Evolutionary conservation across 1,140 invertebrate genomes (phyloP).

Genomic region (Lutraria rhynchaena): DNA sequence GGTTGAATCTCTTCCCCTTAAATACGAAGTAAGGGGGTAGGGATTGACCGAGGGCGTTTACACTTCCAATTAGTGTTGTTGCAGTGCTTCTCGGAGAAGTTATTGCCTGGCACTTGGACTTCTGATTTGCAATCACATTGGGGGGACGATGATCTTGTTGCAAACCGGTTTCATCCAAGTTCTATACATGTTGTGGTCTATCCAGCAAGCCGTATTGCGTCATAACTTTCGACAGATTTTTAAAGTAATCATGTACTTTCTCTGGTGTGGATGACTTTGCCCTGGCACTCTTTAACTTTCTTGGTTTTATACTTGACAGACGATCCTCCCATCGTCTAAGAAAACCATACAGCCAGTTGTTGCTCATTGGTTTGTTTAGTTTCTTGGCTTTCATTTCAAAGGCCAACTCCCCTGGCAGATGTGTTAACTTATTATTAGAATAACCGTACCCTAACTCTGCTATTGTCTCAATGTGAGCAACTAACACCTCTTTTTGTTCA

Average conservation of each 20-base stretch:
- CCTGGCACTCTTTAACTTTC: background rate
- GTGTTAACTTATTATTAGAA: background rate
- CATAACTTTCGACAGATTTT: background rate
- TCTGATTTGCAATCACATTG: background rate
- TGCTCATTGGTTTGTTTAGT: background rate
- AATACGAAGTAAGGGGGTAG: slow-evolving; percentile 9
- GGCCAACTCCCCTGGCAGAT: background rate
- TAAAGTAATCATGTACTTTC: background rate
- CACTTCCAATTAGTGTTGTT: slow-evolving; percentile 62
- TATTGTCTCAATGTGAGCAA: background rate
- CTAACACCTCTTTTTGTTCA: slow-evolving; percentile 9
- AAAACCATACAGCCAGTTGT: slow-evolving; percentile 33
- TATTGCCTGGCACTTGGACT: background rate
- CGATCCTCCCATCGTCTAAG: background rate
- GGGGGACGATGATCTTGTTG: background rate
- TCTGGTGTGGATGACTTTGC: slow-evolving; percentile 4
- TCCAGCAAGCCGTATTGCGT: background rate
- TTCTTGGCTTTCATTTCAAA: background rate
- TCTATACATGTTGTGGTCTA: slow-evolving; percentile 1
- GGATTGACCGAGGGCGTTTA: slow-evolving; percentile 27
- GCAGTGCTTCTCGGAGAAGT: slow-evolving; percentile 16
- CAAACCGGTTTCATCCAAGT: background rate
- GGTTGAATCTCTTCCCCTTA: slow-evolving; percentile 17
- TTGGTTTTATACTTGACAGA: background rate
- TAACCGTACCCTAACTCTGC: slow-evolving; percentile 4